Base-by-base conservation (phyloP, 92 coral and sea anemone genomes). In the Muricea muricata region DNA sequence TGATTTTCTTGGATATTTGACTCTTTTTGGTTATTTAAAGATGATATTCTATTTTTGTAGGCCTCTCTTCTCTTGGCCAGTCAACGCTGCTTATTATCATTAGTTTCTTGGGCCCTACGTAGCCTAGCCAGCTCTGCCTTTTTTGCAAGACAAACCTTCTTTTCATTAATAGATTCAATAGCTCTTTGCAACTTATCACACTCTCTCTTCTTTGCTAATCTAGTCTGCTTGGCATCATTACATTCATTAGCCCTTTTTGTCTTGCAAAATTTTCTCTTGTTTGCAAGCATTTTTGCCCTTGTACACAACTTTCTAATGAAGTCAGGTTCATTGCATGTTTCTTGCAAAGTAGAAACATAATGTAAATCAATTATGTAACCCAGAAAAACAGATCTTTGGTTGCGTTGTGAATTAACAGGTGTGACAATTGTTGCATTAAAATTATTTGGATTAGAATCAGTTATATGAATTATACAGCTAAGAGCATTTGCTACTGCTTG, bases 361-460 rank as follows among this genome's bases (percentile, higher is more conserved):
- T n/a, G n/a, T n/a, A n/a, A n/a, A n/a, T n/a, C n/a, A 89, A 28
- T 76, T 55, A 81, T 52, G 73, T 81, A 65, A 56, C 85, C 85
- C 68, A 80, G 47, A 72, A 81, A 81, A 30, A 80, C 82, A 35
- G 74, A 58, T 84, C 75, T 78, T 65, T 79, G 89, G 24, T 29
- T 17, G 52, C 79, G 55, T 20, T 70, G 67, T 46, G 63, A 47
- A 20, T 32, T 77, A 73, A 67, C 20, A 56, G 87, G 89, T 41
- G 76, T 89, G 65, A 80, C 72, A 78, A 55, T 82, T 55, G 76
- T 85, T 77, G n/a, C n/a, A n/a, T n/a, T n/a, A n/a, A n/a, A n/a
- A n/a, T n/a, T n/a, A n/a, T n/a, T n/a, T n/a, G n/a, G 61, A 78
- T 65, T 75, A 78, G 92, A 89, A 88, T 89, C 89, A 42, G 89